Conservation (phyloP, 2,888 invertebrate genomes). For the Machimus rusticus region DNA sequence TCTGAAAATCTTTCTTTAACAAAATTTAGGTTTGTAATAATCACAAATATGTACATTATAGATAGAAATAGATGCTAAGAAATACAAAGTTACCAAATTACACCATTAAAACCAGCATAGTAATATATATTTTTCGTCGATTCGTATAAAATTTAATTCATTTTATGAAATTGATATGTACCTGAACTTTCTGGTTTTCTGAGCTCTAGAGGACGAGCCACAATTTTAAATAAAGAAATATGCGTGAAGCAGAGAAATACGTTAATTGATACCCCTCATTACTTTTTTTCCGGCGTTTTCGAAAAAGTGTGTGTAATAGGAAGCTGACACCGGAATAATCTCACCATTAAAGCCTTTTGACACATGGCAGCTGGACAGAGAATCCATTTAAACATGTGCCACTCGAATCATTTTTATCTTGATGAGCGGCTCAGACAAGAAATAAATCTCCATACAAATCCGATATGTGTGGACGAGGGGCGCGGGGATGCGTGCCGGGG, state of each 20-base stretch:
- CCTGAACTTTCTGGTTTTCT: background rate
- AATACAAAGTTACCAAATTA: too few species aligned
- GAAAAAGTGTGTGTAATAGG: conserved; percentile 34
- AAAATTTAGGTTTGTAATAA: too few species aligned
- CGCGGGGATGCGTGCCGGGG: background rate
- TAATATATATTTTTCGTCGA: too few species aligned
- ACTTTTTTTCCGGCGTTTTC: background rate
- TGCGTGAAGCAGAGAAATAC: background rate
- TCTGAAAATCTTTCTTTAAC: too few species aligned
- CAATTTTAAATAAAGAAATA: background rate
- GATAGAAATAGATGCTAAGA: too few species aligned
- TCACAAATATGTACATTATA: too few species aligned
- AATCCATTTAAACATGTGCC: conserved; percentile 35
- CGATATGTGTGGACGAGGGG: background rate
- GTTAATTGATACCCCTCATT: background rate
- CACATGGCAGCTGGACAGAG: conserved; percentile 37
- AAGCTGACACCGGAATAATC: conserved; percentile 39
- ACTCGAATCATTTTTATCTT: conserved; percentile 34
- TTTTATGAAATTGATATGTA: too few species aligned
- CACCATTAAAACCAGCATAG: too few species aligned
- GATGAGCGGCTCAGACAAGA: conserved; percentile 21
- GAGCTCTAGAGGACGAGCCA: background rate
- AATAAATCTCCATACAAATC: conserved; percentile 31
- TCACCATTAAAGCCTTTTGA: conserved; percentile 39
- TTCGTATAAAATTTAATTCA: too few species aligned